Evolutionary conservation across 1,140 invertebrate species (phyloP).

Genomic region (Hyphantria cunea): DNA sequence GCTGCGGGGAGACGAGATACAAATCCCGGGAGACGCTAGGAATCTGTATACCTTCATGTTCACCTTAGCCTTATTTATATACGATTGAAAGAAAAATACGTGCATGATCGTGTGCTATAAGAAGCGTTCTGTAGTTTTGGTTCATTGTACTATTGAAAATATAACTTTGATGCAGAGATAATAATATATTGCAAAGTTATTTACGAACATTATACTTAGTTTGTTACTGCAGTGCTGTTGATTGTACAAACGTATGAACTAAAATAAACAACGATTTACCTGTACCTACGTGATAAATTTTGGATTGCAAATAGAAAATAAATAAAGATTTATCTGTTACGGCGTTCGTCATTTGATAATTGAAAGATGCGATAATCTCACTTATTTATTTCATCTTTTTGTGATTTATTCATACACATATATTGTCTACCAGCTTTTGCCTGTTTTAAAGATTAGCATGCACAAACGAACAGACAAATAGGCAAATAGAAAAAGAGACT

Average conservation of each 20-base stretch:
- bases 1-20: constrained; percentile 60
- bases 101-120: constrained; percentile 40
- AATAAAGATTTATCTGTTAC: too few relatives aligned
- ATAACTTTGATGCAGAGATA: neutral
- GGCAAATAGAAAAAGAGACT: too few relatives aligned
- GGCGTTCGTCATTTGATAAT: too few relatives aligned
- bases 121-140: constrained; percentile 21
- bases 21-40: constrained; percentile 60
- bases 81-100: constrained; percentile 62
- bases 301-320: neutral
- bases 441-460: too few relatives aligned
- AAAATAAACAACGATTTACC: constrained; percentile 5
- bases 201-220: neutral
- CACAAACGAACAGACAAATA: too few relatives aligned
- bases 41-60: constrained; percentile 71
- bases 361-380: too few relatives aligned
- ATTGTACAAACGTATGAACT: constrained; percentile 4
- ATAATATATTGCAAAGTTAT: neutral
- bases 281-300: neutral
- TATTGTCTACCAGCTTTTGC: too few relatives aligned
- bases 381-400: too few relatives aligned
- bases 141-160: constrained; percentile 7
- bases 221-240: constrained; percentile 1
- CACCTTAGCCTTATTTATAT: constrained; percentile 69
- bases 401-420: too few relatives aligned